Evolutionary conservation across 1,140 invertebrate genomes (phyloP).

Genomic region (Drosophila truncata): DNA sequence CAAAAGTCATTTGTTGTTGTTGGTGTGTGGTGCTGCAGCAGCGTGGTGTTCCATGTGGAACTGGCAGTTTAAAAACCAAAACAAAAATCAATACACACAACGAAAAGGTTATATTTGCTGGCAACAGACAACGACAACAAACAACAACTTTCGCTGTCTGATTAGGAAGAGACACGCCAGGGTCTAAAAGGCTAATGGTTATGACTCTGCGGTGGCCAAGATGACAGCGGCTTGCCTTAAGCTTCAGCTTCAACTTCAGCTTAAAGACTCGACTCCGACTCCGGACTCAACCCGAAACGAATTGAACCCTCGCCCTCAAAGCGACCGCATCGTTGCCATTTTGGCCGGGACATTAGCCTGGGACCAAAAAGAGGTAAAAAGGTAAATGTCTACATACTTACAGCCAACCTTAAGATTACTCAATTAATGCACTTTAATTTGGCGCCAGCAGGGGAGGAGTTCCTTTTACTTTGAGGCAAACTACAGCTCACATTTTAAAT

Average conservation of each 20-base stretch:
- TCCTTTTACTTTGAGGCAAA: not conserved
- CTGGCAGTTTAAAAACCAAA: constrained; percentile 82
- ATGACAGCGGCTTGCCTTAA: constrained; percentile 61
- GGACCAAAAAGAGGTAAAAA: constrained; percentile 60
- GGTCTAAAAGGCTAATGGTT: constrained; percentile 83
- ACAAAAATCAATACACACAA: constrained; percentile 76
- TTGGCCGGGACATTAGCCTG: constrained; percentile 37
- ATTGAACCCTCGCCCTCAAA: not conserved
- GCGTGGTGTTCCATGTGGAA: constrained; percentile 81
- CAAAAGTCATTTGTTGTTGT: constrained; percentile 80
- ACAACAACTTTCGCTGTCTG: constrained; percentile 73
- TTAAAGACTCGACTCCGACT: constrained; percentile 43
- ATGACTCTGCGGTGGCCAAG: constrained; percentile 81
- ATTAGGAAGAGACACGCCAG: constrained; percentile 76
- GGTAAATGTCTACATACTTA: constrained; percentile 70
- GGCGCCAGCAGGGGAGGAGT: not conserved
- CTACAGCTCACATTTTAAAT: not conserved
- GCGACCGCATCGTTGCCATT: constrained; percentile 21
- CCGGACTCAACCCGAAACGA: not conserved
- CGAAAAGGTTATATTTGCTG: constrained; percentile 13
- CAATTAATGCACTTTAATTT: constrained; percentile 78
- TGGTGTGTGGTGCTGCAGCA: no score
- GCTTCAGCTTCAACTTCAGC: constrained; percentile 26
- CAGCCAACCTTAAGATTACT: constrained; percentile 73
- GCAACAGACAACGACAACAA: constrained; percentile 46